Evolutionary conservation across 2,113 vertebrate genomes (phyloP), one percentile per base, ranked within the genome.

Genomic region (Sander lucioperca): DNA sequence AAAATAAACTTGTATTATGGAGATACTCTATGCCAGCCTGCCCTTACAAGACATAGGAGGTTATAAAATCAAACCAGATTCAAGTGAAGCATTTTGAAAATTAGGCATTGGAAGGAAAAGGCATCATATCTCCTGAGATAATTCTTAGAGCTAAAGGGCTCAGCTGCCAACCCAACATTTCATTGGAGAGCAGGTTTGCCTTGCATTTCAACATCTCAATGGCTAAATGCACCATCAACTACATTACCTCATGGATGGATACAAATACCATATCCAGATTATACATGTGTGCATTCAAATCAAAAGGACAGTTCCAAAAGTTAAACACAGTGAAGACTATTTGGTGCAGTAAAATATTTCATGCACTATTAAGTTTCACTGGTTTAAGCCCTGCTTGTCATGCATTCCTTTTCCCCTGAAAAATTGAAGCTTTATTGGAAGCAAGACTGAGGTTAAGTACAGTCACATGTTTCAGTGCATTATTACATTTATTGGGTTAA

Each of bases 341-440:
- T 77, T 75, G 67, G 59, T 30, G 59, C 43, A 64, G 12, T 64
- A 4, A 76, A 83, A 85, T 54, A 79, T 73, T 79, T 75, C 83
- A 87, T 27, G n/a, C 85, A 43, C 80, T 56, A 90, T 79, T 86
- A 53, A 77, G 77, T 85, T 89, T 89, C 79, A 86, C 78, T 75
- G 71, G 61, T 83, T 88, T 77, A 67, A 89, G 69, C 64, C 48
- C 23, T 51, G 73, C 43, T 64, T 83, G 78, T 80, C 83, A 84
- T 76, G 74, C 86, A 84, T 91, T 89, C 73, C 80, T 62, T 75
- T 79, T 76, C 30, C 73, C 21, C 23, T 56, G 63, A 72, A 85
- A 86, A 72, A 66, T 10, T 58, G 21, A 84, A 89, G 79, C 72
- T 33, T 91, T 80, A 88, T 45, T 88, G 66, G 61, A 84, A 63